Evolutionary conservation across 2,888 invertebrate genomes (phyloP), one percentile per base, ranked within the genome.

Genomic region (Tricholauxania praeusta): DNA sequence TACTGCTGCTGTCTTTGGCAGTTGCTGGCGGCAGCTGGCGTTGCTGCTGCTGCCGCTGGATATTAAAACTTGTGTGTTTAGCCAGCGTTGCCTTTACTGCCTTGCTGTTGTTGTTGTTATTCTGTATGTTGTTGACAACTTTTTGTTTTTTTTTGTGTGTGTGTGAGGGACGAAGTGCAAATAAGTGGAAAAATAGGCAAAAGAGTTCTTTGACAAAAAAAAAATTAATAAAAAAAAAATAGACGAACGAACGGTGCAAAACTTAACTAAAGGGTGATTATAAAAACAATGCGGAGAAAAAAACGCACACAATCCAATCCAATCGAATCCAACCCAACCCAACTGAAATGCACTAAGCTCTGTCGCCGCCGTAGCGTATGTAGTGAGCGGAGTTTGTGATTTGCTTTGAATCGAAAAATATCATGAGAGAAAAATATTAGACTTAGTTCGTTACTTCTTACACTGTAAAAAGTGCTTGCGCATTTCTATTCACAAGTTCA

Each of bases 181-280:
- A 80, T 80, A 74, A 80, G 79, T 80, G 83, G 82, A 83, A 82
- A 80, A 82, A 80, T 82, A 83, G 82, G 77, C 79, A 81, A 77
- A 80, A 80, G 78, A 80, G 78, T 81, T 78, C 76, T 78, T 51
- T 64, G 28, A 51, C 51, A 51, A 22, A 52, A 60, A n/a, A 17
- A 48, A 66, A 51, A 53, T 59, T 47, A 49, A 62, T 60, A 32
- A 72, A 19, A 68, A 19, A 57, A 28, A 57, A 28, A 57, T n/a
- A 28, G 14, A 19, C 22, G 14, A 12, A 28, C 22, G 57, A 14
- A 28, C 57, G 28, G 1, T n/a, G 14, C 17, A 63, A 28, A 63
- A 47, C 47, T 63, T 19, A 47, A 63, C 39, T 63, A 39, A 63
- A 63, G 39, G 62, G 62, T 62, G 62, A 62, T 62, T 39, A 39